These are phyloP conservation scores for Petrosia ficiformis DNA, from an alignment of 37 sponge, comb jelly and placozoan species.

Conservation along the genomic window DNA sequence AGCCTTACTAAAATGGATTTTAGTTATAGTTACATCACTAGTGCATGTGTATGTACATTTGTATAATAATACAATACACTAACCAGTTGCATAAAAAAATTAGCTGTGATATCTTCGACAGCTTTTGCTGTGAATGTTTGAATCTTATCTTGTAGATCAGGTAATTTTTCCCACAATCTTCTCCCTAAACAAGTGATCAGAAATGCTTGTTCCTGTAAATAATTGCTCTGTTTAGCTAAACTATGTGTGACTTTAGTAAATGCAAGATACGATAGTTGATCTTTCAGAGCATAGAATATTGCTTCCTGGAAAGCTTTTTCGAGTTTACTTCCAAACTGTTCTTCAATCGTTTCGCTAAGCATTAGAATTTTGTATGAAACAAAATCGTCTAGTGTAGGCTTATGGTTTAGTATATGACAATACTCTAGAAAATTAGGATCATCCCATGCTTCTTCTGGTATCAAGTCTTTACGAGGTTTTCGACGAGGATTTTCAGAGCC, in stretches of 20 bases:
- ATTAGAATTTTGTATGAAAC: background rate
- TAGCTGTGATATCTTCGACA: background rate
- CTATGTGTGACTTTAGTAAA: background rate
- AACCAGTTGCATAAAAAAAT: too few species aligned
- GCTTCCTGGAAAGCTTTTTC: background rate
- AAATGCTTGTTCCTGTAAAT: background rate
- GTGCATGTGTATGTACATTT: too few species aligned
- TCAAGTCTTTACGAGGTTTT: too few species aligned
- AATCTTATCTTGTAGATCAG: background rate
- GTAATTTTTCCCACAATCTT: background rate
- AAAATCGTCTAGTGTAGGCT: background rate
- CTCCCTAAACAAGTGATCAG: background rate
- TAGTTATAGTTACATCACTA: too few species aligned
- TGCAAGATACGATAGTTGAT: background rate
- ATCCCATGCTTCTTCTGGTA: too few species aligned
- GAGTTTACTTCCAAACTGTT: background rate
- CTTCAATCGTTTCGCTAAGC: background rate
- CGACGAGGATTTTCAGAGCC: background rate
- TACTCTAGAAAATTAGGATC: background rate
- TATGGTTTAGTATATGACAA: background rate
- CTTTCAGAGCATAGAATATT: background rate
- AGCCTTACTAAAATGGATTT: too few species aligned
- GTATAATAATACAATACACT: too few species aligned
- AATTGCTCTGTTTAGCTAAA: background rate
- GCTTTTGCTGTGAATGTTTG: background rate